Conservation (phyloP, 2,113 vertebrate genomes). For the Noturus placidus region DNA sequence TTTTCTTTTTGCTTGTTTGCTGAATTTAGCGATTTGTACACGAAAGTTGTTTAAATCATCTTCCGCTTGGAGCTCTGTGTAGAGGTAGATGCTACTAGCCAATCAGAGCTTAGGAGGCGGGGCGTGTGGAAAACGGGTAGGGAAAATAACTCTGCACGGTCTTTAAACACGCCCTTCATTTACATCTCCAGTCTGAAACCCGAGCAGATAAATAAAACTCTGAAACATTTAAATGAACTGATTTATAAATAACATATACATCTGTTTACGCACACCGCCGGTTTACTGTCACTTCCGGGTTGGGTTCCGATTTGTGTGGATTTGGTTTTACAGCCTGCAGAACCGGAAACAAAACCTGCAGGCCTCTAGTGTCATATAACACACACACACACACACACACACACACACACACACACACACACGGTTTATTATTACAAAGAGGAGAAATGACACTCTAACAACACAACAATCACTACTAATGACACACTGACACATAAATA, state of each 20-base stretch:
- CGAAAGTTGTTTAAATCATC: neutral
- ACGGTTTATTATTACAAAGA: neutral
- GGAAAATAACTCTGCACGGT: neutral
- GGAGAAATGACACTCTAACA: neutral
- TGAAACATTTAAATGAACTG: neutral
- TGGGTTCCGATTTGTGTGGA: neutral
- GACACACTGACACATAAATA: neutral
- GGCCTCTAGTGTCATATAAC: neutral
- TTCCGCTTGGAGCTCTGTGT: neutral
- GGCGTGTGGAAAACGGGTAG: neutral
- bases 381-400: conserved; percentile 1
- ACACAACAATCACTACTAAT: neutral
- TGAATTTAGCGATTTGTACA: neutral
- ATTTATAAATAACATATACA: neutral
- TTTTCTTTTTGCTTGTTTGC: neutral
- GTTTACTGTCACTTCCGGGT: neutral
- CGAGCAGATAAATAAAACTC: neutral
- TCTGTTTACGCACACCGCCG: neutral
- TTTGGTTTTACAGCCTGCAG: neutral
- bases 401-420: neutral
- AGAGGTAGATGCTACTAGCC: neutral
- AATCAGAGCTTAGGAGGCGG: conserved; percentile 4
- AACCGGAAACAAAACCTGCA: neutral
- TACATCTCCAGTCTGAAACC: neutral
- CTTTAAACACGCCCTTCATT: conserved; percentile 30